Base-by-base conservation (phyloP, 2,888 invertebrate genomes). In the Invenusta paracnida region DNA sequence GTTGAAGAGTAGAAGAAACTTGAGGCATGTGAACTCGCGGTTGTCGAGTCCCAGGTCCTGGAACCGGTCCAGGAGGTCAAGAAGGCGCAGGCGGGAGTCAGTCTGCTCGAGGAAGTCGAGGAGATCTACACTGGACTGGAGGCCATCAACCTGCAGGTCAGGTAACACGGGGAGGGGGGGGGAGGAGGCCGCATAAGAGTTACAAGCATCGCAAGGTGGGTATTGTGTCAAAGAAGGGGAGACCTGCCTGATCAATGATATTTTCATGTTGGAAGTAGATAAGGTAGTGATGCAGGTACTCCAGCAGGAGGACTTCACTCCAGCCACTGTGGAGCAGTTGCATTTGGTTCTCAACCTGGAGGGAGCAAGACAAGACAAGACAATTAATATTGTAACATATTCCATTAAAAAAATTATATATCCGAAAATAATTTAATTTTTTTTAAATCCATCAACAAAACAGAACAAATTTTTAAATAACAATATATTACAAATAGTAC, bases 301-400 rank as follows among this genome's bases (percentile, higher is more conserved):
- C 30, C 25, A 82, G n/a, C 13, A 82, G 82, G 29, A 82, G 2
- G 17, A 82, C 29, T 25, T 82, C 82, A n/a, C 82, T 29, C 82
- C 82, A 82, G 2, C 29, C 29, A 82, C 82, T 82, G 29, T 82
- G 82, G 30, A 82, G 82, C 1, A 82, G 29, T 25, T 82, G 82
- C 82, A 82, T 82, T 82, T 82, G 82, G 30, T 82, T 30, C 2
- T 29, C 30, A 82, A 82, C 30, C 82, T 82, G n/a, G n/a, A n/a
- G n/a, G n/a, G n/a, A n/a, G n/a, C n/a, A n/a, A n/a, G n/a, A n/a
- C n/a, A n/a, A n/a, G n/a, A n/a, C n/a, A n/a, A n/a, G n/a, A n/a
- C n/a, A n/a, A n/a, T n/a, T n/a, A n/a, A n/a, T n/a, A n/a, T n/a
- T n/a, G n/a, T n/a, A n/a, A n/a, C n/a, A n/a, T n/a, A n/a, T n/a